Percentiles rank a stretch among this genome's conserved stretches.
These are phyloP conservation scores for Furcifer pardalis DNA, from an alignment of 2,797 vertebrate species.

Conservation along the genomic window DNA sequence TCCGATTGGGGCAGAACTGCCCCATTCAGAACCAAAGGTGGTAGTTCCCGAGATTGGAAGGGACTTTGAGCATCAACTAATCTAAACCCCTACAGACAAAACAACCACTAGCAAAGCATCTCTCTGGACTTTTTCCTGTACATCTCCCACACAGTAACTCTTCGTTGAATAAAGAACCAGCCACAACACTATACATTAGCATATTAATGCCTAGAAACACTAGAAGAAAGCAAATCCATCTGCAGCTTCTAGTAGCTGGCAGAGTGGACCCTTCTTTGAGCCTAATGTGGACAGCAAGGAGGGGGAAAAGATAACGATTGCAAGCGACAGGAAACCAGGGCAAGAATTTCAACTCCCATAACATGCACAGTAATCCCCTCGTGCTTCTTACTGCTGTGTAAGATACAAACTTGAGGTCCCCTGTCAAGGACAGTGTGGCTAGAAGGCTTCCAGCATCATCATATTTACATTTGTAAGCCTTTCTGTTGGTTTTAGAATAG, in stretches of 20 bases:
- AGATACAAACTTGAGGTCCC: background rate
- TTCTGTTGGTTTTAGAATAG: conserved; percentile 15
- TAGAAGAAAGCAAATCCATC: no score
- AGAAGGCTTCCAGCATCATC: conserved; percentile 10
- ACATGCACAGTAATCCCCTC: background rate
- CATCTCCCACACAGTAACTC: background rate
- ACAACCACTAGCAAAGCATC: background rate
- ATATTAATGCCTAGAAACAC: no score
- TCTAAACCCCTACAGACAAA: background rate
- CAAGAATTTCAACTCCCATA: background rate
- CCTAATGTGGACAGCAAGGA: background rate
- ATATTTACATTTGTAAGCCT: background rate
- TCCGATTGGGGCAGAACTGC: no score
- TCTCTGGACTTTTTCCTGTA: background rate
- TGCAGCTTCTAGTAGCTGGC: no score
- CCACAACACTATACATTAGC: background rate
- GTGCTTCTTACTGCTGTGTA: background rate
- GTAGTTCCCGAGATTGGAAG: no score
- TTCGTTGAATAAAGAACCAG: background rate
- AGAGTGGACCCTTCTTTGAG: background rate
- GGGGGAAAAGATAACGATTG: background rate
- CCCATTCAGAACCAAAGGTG: no score
- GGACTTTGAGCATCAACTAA: background rate
- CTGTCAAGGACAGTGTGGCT: background rate
- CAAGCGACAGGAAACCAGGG: background rate